Evolutionary conservation across 2,888 invertebrate genomes (phyloP).

Genomic region (Orchestes rusci): DNA sequence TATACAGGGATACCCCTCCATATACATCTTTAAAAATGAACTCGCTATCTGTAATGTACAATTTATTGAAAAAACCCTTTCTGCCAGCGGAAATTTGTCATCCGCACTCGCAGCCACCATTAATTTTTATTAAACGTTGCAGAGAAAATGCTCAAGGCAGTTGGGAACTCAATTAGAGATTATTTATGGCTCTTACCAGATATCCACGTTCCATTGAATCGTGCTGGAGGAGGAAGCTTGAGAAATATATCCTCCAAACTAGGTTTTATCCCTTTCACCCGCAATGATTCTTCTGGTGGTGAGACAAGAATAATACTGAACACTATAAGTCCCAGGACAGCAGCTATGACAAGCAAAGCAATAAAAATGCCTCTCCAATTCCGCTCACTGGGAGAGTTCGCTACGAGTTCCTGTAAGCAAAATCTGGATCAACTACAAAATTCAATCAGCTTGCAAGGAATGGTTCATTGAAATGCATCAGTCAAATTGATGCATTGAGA

Average conservation of each 20-base stretch:
- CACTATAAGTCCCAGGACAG: constrained; percentile 81
- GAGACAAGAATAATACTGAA: constrained; percentile 87
- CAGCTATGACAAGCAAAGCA: constrained; percentile 82
- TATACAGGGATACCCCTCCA: constrained; percentile 72
- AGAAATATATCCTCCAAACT: constrained; percentile 60
- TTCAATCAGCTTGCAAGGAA: no score
- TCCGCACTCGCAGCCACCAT: no score
- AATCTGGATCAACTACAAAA: not conserved
- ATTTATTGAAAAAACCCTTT: constrained; percentile 24
- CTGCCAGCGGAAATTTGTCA: no score
- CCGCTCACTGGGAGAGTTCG: constrained; percentile 75
- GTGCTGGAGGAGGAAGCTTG: constrained; percentile 44
- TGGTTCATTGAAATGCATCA: no score
- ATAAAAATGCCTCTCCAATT: constrained; percentile 95
- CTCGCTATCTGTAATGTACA: constrained; percentile 59
- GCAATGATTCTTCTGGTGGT: constrained; percentile 65
- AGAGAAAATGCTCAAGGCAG: not conserved
- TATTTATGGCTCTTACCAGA: no score
- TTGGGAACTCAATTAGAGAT: not conserved
- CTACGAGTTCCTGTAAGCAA: constrained; percentile 75
- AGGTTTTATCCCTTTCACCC: constrained; percentile 61
- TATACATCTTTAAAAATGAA: constrained; percentile 69
- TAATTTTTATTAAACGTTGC: no score
- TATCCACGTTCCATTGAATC: constrained; percentile 74
- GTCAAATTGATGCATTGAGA: no score